These are phyloP conservation scores for Phalacrocorax carbo DNA, from an alignment of 2,113 vertebrate genomes.

Conservation along the genomic window DNA sequence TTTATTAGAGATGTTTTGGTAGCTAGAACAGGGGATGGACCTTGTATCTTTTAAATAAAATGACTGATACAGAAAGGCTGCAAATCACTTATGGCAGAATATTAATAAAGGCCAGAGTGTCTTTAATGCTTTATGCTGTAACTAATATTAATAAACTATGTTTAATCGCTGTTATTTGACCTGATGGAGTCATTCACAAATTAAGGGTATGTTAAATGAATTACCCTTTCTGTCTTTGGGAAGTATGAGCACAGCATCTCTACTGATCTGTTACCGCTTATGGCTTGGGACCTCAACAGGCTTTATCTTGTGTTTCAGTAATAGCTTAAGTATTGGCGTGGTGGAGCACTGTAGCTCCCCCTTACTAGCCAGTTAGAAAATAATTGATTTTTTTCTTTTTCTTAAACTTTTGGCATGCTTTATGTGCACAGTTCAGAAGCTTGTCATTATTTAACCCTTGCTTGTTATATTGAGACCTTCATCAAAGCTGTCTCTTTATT, in stretches of 20 bases:
- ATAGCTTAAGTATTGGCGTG: neutral
- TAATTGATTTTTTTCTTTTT: neutral
- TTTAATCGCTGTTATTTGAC: conserved; percentile 10
- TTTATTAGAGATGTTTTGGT: neutral
- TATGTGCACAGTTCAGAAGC: neutral
- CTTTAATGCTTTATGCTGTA: neutral
- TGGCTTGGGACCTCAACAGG: neutral
- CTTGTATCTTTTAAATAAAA: neutral
- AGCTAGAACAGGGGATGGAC: neutral
- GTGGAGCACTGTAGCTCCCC: neutral
- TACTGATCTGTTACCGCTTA: neutral
- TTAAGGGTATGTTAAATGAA: neutral
- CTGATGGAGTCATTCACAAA: neutral
- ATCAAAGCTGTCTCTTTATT: neutral
- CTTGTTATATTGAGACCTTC: neutral
- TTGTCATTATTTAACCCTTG: neutral
- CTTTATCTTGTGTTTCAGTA: neutral
- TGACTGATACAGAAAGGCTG: neutral
- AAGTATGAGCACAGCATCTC: neutral
- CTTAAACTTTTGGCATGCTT: neutral
- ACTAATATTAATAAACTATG: conserved; percentile 10
- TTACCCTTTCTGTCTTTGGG: neutral
- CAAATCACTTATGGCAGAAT: neutral
- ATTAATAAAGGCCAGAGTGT: neutral
- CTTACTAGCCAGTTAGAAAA: neutral